Evolutionary conservation across 2,797 vertebrate genomes (phyloP), one percentile per base, ranked within the genome.

Genomic region (Luscinia luscinia): DNA sequence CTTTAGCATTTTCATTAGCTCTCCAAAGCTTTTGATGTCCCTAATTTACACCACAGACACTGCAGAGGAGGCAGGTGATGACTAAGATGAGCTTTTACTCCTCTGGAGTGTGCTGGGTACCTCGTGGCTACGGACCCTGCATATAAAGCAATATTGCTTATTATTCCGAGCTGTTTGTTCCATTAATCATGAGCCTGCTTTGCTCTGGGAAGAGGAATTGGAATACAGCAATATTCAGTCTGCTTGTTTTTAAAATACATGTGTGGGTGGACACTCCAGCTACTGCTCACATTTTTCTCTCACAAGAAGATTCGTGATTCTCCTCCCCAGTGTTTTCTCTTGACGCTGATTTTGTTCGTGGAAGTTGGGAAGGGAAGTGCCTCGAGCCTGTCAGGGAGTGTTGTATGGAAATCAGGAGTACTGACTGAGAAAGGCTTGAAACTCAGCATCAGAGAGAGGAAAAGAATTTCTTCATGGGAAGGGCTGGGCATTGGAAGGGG

Each of bases 211-310:
- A 75, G 63, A 41, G 73, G 34, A 69, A 75, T 12, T 57, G 45
- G 66, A 80, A 73, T 34, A 48, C 2, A 40, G 52, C 57, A 28
- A 30, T 77, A 49, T 52, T 70, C 93, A 46, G 72, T 57, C 85
- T 91, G 92, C 92, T 74, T 74, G 79, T 80, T 95, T 83, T 72
- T 75, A 69, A 84, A 88, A 73, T 22, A 21, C 68, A 1, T 4
- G 32, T 73, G 91, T 96, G 89, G 91, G 93, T 80, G 58, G 88
- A 68, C 34, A 27, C 49, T 92, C 67, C 69, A 69, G 62, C 76
- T 67, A 19, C 70, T 89, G 58, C 87, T 91, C 87, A 75, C 36
- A 46, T 81, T 90, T 87, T 79, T 75, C 90, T 58, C 77, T 28
- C 32, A 5, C 69, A 61, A 80, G 67, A 51, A 58, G 45, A 79